Evolutionary conservation across 2,797 vertebrate species (phyloP), one percentile per base, ranked within the genome.

Genomic region (Ceyx erithaca): DNA sequence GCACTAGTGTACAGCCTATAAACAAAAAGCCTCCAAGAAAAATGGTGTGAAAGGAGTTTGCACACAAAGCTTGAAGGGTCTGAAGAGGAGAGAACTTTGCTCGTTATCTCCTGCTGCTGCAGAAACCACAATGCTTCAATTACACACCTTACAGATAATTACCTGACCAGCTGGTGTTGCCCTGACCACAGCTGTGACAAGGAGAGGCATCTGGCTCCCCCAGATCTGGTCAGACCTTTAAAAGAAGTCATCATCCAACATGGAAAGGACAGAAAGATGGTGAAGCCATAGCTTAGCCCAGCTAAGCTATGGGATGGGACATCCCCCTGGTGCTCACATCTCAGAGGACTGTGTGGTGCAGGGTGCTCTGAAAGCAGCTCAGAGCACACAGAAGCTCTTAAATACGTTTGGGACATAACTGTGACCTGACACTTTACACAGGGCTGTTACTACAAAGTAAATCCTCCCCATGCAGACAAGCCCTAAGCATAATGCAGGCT

Each of bases 1-100:
- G 46, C 37, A 61, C 33, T 1, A 0, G 21, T 4, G 13, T 2
- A 43, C 17, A 23, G 12, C 1, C 1, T 5, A 6, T 1, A 21
- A 73, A 40, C 0, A 1, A 59, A 46, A 77, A 78, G 28, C 5
- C 41, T 72, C 15, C 25, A 48, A 70, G 40, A 70, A 40, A 3
- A 59, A 40, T 8, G 26, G 12, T 31, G 23, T 54, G 26, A 33
- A 41, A 85, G 43, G 12, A 66, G 10, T 16, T 76, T 1, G 51
- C 51, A 68, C 13, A 35, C 35, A 23, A 54, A 54, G 18, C 14
- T 21, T 49, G 14, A 21, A 16, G 26, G 19, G 14, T 69, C 33
- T 69, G 26, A 82, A 67, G 16, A 30, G 26, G 80, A 67, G 16
- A 30, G 57, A 68, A 26, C 12, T 80, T 37, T 77, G 16, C 12